These are phyloP conservation scores for Hermodice carunculata DNA, from an alignment of 2,888 invertebrate species.

Conservation along the genomic window DNA sequence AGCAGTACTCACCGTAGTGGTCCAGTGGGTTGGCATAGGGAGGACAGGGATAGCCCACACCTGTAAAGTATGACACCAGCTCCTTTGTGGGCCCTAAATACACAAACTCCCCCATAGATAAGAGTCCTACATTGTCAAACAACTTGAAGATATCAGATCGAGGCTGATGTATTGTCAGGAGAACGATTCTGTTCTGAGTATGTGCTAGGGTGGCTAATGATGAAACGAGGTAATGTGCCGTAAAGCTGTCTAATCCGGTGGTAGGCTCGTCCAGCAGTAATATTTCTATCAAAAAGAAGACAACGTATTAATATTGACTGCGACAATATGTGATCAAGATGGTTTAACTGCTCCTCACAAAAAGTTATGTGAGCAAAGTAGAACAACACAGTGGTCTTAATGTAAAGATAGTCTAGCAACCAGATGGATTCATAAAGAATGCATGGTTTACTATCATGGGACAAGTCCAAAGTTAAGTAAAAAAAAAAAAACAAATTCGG, in stretches of 20 bases:
- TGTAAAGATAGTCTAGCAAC: too few relatives aligned
- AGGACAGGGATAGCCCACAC: conserved; percentile 96
- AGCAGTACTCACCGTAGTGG: conserved; percentile 82
- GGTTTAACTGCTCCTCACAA: too few relatives aligned
- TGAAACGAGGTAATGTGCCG: conserved; percentile 78
- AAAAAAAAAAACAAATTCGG: too few relatives aligned
- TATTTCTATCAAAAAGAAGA: too few relatives aligned
- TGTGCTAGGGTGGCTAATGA: conserved; percentile 50
- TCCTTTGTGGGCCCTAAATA: conserved; percentile 76
- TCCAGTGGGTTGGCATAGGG: conserved; percentile 96
- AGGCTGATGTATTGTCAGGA: conserved; percentile 82
- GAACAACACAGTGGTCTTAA: too few relatives aligned
- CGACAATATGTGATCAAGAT: too few relatives aligned
- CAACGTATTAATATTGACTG: too few relatives aligned
- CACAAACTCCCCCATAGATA: conserved; percentile 77
- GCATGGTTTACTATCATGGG: too few relatives aligned
- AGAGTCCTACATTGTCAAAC: conserved; percentile 53
- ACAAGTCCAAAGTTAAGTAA: too few relatives aligned
- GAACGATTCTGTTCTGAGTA: conserved; percentile 72
- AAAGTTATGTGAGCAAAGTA: too few relatives aligned
- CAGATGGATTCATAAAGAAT: too few relatives aligned
- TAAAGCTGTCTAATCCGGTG: conserved; percentile 86
- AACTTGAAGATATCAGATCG: conserved; percentile 56
- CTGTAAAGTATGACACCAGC: conserved; percentile 93
- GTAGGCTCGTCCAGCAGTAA: conserved; percentile 94